phyloP scores from a whole-genome alignment of 2,797 vertebrate genomes.

The Acanthiza pusilla region DNA sequence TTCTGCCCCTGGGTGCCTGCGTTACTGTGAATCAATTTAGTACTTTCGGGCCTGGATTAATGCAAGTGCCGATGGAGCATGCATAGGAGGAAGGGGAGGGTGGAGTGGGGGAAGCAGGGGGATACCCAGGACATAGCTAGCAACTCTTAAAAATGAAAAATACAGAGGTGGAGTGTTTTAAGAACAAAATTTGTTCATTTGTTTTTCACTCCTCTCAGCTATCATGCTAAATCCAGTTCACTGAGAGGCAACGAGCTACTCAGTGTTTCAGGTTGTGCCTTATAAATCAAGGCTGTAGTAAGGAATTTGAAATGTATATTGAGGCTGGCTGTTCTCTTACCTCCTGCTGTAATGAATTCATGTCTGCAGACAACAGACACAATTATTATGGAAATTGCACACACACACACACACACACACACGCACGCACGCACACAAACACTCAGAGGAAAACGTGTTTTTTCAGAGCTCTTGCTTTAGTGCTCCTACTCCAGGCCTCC shows the following conservation, averaged over 20 bases:
- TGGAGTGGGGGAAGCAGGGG: not conserved
- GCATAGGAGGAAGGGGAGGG: not conserved
- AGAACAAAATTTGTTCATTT: not conserved
- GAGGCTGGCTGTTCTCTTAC: not conserved
- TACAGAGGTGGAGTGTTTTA: not conserved
- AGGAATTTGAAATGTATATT: conserved; percentile 15
- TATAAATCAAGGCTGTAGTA: conserved; percentile 14
- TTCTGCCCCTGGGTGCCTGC: conserved; percentile 29
- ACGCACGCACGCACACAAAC: not conserved
- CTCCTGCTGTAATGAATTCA: conserved; percentile 50
- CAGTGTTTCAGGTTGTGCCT: not conserved
- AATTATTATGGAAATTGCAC: conserved; percentile 52
- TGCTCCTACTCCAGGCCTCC: not conserved
- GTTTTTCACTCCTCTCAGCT: not conserved
- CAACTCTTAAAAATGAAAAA: not conserved
- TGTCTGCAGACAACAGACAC: conserved; percentile 60
- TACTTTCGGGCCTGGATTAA: conserved; percentile 20
- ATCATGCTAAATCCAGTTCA: not conserved
- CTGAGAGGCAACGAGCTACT: not conserved
- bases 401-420: not conserved
- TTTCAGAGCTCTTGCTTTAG: not conserved
- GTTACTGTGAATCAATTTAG: conserved; percentile 42
- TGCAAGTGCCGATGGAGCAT: conserved; percentile 10
- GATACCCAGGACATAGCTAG: not conserved
- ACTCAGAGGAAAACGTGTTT: not conserved